These are phyloP conservation scores for Saccostrea echinata DNA, from an alignment of 1,140 invertebrate genomes.

Conservation along the genomic window DNA sequence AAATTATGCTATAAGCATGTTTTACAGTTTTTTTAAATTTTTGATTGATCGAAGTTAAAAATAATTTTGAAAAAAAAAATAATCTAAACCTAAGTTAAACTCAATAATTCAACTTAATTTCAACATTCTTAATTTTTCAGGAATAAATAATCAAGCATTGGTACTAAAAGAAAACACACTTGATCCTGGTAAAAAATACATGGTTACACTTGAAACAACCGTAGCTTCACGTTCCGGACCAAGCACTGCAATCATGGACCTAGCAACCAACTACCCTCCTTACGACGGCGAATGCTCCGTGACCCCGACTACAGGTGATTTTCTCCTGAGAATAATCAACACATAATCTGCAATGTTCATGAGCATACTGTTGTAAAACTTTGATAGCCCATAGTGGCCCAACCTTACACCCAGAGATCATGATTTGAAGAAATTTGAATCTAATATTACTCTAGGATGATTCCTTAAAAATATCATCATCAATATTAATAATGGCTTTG, in stretches of 20 bases:
- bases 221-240: not conserved
- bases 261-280: conserved; percentile 9
- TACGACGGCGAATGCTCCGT: not conserved
- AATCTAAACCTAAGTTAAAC: no score
- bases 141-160: not conserved
- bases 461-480: no score
- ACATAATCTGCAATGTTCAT: not conserved
- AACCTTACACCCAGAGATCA: no score
- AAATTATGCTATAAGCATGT: no score
- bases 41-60: no score
- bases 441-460: no score
- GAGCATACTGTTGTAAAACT: no score
- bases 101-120: not conserved
- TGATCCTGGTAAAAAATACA: not conserved
- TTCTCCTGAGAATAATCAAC: not conserved
- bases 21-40: no score
- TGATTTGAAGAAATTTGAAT: no score
- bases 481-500: no score
- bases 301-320: not conserved
- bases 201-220: not conserved
- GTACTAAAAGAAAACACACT: conserved; percentile 10
- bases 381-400: no score
- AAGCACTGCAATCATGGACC: not conserved
- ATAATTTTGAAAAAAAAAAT: no score
- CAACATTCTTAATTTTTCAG: not conserved